phyloP scores from a whole-genome alignment of 1,140 invertebrate species.

The Bombus haemorrhoidalis region DNA sequence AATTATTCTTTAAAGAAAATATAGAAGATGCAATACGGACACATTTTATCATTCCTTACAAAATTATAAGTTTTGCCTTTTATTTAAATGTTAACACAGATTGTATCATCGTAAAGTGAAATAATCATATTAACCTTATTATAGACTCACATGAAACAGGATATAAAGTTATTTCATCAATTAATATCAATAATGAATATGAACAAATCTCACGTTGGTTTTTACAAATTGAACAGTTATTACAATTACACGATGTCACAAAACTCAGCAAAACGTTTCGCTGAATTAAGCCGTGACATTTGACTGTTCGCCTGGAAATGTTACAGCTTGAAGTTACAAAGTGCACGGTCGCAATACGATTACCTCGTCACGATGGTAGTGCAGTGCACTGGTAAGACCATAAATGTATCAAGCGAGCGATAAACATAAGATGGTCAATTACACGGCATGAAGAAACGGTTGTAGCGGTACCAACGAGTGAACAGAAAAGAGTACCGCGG shows the following conservation, averaged over 20 bases:
- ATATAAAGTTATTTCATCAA: too few relatives aligned
- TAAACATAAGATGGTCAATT: conserved; percentile 61
- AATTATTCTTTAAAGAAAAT: background rate
- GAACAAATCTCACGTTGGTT: background rate
- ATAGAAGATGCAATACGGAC: background rate
- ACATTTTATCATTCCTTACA: background rate
- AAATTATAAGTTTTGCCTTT: background rate
- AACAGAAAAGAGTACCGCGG: background rate
- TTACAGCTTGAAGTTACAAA: background rate
- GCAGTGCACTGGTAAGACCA: background rate
- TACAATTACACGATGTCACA: background rate
- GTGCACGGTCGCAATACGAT: background rate
- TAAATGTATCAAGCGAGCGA: conserved; percentile 25
- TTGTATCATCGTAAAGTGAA: background rate
- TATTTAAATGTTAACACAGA: background rate
- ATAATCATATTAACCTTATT: background rate
- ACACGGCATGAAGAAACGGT: conserved; percentile 39
- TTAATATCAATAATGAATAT: too few relatives aligned
- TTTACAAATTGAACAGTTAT: background rate
- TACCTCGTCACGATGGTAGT: background rate
- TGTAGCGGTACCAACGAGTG: conserved; percentile 1
- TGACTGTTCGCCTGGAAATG: too few relatives aligned
- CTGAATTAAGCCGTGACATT: background rate
- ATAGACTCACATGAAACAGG: too few relatives aligned
- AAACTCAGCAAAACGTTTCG: background rate